These are phyloP conservation scores for Gobiocypris rarus DNA, from an alignment of 2,113 vertebrate species.

Conservation along the genomic window DNA sequence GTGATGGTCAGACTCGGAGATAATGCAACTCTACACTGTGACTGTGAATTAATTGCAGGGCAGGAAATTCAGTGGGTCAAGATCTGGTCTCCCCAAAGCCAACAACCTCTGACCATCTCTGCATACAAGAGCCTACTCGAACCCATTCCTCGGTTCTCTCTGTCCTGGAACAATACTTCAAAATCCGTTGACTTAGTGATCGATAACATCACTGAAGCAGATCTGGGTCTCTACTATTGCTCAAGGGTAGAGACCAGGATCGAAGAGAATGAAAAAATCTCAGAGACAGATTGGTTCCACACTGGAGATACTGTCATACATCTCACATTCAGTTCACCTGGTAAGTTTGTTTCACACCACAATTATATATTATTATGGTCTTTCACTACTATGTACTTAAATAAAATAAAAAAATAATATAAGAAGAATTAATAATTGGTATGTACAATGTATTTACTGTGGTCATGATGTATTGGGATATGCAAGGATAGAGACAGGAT, in stretches of 20 bases:
- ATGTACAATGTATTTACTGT: too few relatives aligned
- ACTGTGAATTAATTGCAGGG: not conserved
- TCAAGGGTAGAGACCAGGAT: not conserved
- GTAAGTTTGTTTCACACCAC: not conserved
- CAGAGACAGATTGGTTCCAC: not conserved
- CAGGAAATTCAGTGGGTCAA: conserved; percentile 15
- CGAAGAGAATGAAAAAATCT: not conserved
- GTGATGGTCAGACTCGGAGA: conserved; percentile 33
- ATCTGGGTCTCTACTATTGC: conserved; percentile 44
- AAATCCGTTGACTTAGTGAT: conserved; percentile 5
- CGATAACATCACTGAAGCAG: conserved; percentile 31
- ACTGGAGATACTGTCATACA: not conserved
- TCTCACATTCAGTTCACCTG: not conserved
- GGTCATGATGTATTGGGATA: too few relatives aligned
- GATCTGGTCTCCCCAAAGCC: conserved; percentile 30
- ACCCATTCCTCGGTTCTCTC: not conserved
- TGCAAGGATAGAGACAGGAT: too few relatives aligned
- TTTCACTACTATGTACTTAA: too few relatives aligned
- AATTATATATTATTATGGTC: too few relatives aligned
- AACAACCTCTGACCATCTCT: conserved; percentile 2
- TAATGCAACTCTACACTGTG: conserved; percentile 28
- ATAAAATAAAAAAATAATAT: too few relatives aligned
- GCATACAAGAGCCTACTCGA: not conserved
- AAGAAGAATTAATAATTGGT: too few relatives aligned
- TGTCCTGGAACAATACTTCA: not conserved